Evolutionary conservation across 2,113 vertebrate genomes (phyloP), one percentile per base, ranked within the genome.

Genomic region (Microcebus ravelobensis): DNA sequence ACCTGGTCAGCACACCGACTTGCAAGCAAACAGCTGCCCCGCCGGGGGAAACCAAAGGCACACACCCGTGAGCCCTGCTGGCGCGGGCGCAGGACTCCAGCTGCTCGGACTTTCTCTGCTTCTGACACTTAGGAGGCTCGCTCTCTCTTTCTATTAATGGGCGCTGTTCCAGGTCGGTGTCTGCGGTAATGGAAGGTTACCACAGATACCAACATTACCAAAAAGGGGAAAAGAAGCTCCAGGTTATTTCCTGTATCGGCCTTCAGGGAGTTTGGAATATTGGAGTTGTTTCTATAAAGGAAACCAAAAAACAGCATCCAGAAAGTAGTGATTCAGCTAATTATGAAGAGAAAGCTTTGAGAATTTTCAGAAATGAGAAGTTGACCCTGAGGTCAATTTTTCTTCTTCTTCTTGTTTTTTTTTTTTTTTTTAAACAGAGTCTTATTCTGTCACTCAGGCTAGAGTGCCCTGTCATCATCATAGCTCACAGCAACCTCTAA

Each of bases 291-390:
- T 57, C 45, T 67, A 83, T 2, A 29, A 77, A 76, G 76, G 42
- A 34, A 80, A 50, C 6, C 77, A 91, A 17, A 88, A 91, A 42
- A 91, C 8, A 71, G 29, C 34, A 57, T 25, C 9, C 39, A 57
- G 90, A 86, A 84, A 52, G 73, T 8, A 15, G 39, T 42, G 52
- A 67, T 20, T 67, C 52, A 61, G 31, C 65, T 70, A 80, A 84
- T 81, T 42, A 48, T n/a, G 42, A 74, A 87, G 71, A 82, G 39
- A 65, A 81, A 63, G n/a, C 31, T 85, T 95, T 31, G 27, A 96
- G 86, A 89, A 42, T 74, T 71, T 91, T 88, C 59, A 93, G 55
- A 88, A 95, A 59, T 31, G 17, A 88, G 57, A 87, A 83, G 34
- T 48, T 52, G 48, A 89, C 73, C 48, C 31, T 91, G n/a, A 61